Evolutionary conservation across 2,797 vertebrate genomes (phyloP).

Genomic region (Alcedo atthis): DNA sequence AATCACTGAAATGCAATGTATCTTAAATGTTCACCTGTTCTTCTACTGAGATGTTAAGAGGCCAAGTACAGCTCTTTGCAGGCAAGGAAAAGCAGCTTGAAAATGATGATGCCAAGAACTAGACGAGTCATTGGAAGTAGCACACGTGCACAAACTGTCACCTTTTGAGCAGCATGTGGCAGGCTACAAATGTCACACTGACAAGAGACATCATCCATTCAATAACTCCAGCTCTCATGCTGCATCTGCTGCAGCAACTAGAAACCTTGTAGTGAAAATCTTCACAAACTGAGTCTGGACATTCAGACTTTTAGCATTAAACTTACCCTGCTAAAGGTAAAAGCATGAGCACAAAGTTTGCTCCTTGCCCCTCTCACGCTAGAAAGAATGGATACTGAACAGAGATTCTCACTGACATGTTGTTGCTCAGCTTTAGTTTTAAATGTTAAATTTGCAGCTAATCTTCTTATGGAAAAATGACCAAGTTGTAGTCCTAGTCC

Average conservation of each 20-base stretch:
- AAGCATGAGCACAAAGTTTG: not conserved
- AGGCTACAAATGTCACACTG: not conserved
- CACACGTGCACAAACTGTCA: fast-evolving
- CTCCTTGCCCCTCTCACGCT: not conserved
- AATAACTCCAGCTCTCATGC: not conserved
- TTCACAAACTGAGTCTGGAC: not conserved
- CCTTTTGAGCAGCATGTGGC: not conserved
- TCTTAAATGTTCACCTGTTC: not conserved
- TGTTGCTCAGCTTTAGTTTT: not conserved
- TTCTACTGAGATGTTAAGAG: not conserved
- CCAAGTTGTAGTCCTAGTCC: not conserved
- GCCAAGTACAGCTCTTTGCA: not conserved
- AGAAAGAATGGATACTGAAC: not conserved
- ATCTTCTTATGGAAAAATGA: not conserved
- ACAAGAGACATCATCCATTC: not conserved
- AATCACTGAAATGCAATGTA: not conserved
- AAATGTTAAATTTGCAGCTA: not conserved
- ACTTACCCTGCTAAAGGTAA: not conserved
- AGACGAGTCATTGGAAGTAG: not conserved
- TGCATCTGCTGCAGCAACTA: not conserved
- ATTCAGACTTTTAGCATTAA: not conserved
- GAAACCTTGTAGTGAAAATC: not conserved
- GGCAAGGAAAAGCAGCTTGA: not conserved
- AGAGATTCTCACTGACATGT: not conserved
- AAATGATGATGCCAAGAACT: not conserved